Evolutionary conservation across 2,113 vertebrate species (phyloP).

Genomic region (Collichthys lucidus): DNA sequence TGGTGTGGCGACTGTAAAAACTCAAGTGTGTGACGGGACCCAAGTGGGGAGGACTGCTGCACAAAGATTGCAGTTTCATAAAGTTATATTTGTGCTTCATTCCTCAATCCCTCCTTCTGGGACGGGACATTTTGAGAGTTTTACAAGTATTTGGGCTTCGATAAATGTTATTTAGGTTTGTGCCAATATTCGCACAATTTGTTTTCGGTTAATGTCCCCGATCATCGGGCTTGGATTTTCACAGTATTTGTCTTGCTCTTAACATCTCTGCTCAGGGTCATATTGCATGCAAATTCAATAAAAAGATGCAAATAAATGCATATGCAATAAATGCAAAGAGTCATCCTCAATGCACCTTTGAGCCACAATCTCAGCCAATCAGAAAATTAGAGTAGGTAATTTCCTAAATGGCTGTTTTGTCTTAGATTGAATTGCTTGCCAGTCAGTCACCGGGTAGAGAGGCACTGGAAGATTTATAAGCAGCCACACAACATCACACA

Average conservation of each 20-base stretch:
- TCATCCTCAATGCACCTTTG: no score
- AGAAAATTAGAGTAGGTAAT: no score
- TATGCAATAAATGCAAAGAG: no score
- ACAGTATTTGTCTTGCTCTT: not conserved
- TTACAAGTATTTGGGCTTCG: not conserved
- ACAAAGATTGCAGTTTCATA: not conserved
- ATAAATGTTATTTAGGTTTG: not conserved
- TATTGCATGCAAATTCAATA: not conserved
- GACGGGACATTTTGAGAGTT: not conserved
- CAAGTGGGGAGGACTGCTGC: not conserved
- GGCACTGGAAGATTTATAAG: no score
- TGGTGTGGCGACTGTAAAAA: constrained; percentile 33
- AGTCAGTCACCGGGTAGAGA: no score
- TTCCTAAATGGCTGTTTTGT: no score
- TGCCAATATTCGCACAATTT: not conserved
- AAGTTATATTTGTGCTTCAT: not conserved
- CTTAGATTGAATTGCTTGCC: no score
- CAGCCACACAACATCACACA: no score
- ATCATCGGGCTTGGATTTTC: not conserved
- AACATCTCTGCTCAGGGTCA: not conserved
- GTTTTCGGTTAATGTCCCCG: not conserved
- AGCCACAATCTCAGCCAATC: no score
- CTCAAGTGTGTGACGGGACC: constrained; percentile 10
- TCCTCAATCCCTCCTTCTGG: not conserved
- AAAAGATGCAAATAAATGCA: not conserved